Evolutionary conservation across 2,113 vertebrate genomes (phyloP), one percentile per base, ranked within the genome.

Genomic region (Phoxinus phoxinus): DNA sequence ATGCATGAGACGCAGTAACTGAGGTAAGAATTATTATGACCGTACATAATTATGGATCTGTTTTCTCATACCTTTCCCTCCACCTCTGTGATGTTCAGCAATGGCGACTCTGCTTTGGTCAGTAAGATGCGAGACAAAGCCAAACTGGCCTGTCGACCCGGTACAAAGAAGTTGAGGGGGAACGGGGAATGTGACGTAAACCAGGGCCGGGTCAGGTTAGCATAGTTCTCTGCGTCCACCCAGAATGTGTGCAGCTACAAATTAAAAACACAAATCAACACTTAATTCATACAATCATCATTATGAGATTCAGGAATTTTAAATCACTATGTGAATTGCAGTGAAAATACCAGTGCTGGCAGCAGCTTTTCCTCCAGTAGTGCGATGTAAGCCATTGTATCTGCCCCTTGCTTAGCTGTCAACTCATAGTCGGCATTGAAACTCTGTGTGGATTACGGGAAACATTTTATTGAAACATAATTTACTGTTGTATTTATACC

Each of bases 201-300:
- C 97, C 98, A 99, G 0, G 98, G 98, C 84, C 97, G 95, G 72
- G 97, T 99, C 91, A 99, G 90, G 90, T 90, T 95, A 88, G 95
- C 94, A 85, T 99, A 99, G 93, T 99, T 99, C 90, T 99, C 97
- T 73, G 94, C 91, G 72, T 99, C 98, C 86, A 99, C 95, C 98
- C 98, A 99, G 92, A 99, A 99, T n/a, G 97, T 98, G 90, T 99
- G 97, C 89, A 99, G 91, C 98, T 99, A 86, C 25, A 90, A 89
- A 15, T 77, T 12, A 85, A 21, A 73, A 85, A 65, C 5, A 10
- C 25, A 84, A 12, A 84, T 84, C 76, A n/a, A 48, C 17, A 32
- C 23, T 71, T 85, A 23, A 25, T 65, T 77, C 9, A 37, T 30
- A 0, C 17, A 6, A 81, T 56, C 17, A 74, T 74, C 59, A 79